A percentile compares a stretch with the other conserved stretches of the same genome.
These are phyloP conservation scores for Sorex maritimensis DNA, from an alignment of 2,797 vertebrate genomes.

Conservation along the genomic window DNA sequence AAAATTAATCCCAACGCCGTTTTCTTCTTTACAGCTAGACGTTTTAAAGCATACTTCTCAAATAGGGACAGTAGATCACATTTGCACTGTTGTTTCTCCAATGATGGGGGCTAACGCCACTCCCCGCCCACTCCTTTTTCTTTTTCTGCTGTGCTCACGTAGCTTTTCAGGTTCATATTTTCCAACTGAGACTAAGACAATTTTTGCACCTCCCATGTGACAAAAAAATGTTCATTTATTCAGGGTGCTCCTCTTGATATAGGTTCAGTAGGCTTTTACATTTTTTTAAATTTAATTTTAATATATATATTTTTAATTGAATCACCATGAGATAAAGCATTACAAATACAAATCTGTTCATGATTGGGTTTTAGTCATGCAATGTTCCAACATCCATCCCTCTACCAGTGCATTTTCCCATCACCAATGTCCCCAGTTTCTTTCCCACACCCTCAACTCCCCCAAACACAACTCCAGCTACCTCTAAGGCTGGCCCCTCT, in stretches of 20 bases:
- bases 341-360: too few relatives aligned
- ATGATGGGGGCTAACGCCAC: background rate
- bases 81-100: background rate
- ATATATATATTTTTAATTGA: too few relatives aligned
- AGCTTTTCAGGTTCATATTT: background rate
- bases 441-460: too few relatives aligned
- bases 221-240: background rate
- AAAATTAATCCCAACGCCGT: constrained; percentile 11
- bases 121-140: background rate
- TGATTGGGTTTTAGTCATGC: too few relatives aligned
- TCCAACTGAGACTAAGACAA: background rate
- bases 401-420: too few relatives aligned
- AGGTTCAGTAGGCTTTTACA: background rate
- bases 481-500: too few relatives aligned
- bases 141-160: background rate
- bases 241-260: background rate
- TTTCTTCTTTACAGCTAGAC: background rate
- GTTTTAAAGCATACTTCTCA: constrained; percentile 70
- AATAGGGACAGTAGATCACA: background rate
- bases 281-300: too few relatives aligned
- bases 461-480: too few relatives aligned
- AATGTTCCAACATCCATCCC: too few relatives aligned
- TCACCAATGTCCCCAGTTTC: too few relatives aligned
- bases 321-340: too few relatives aligned
- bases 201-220: background rate